Base-by-base conservation (phyloP, 2,888 invertebrate genomes). In the Idaea aversata region DNA sequence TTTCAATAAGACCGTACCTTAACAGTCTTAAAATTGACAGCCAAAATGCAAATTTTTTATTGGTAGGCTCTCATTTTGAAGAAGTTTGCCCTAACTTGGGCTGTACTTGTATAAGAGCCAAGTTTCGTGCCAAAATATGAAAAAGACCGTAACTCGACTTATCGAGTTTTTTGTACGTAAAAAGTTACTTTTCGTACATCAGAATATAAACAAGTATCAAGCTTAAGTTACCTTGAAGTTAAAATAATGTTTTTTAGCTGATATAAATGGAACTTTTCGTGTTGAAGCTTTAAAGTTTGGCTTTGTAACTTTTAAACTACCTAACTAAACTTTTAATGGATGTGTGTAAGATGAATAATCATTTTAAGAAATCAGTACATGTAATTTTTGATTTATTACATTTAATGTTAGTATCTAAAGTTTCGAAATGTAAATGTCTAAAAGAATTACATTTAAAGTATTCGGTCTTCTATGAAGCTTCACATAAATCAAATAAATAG, bases 31-130 rank as follows among this genome's bases (percentile, higher is more conserved):
- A 72, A 82, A 81, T 82, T 81, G 82, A 84, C 81, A 76, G 77
- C 82, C 72, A 77, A 81, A 81, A 80, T 81, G 77, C 70, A 79
- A 85, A 86, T 77, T 85, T 85, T 85, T 84, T 79, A 84, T 81
- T 80, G 79, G 73, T 47, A 47, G 47, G 47, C 47, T 47, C 47
- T 47, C 47, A 47, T 47, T 47, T 47, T 13, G 13, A 47, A 47
- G 66, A 35, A 64, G 66, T 63, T 59, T 61, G 35, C 47, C 47
- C 10, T 47, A 47, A 47, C 47, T 47, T 47, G 47, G 25, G 47
- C 10, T 59, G 65, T 69, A 71, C 69, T 70, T 74, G 66, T 63
- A 64, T 64, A 72, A 72, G 74, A 72, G 47, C 47, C 47, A 47
- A 60, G 60, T 34, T 47, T 47, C 47, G 47, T 13, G 47, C 47